Conservation (phyloP, 2,113 vertebrate genomes). For the Axis porcinus region DNA sequence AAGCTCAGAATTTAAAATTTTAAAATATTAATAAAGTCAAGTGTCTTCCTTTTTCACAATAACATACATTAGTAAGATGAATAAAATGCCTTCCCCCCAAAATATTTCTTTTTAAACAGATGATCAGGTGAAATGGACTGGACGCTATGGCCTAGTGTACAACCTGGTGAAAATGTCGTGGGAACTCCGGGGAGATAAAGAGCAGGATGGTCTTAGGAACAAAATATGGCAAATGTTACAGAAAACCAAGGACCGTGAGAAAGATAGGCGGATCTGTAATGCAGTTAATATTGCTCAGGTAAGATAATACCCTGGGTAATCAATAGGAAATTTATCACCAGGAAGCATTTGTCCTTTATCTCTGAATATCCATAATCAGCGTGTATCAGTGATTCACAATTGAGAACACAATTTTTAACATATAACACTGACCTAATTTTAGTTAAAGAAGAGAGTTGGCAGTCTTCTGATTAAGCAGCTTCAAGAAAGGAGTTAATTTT, state of each 20-base stretch:
- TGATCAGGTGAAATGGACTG: conserved; percentile 62
- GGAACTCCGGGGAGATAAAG: conserved; percentile 60
- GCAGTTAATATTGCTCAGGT: conserved; percentile 63
- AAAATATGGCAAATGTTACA: conserved; percentile 48
- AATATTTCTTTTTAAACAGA: conserved; percentile 49
- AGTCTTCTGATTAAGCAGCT: not conserved
- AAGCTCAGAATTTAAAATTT: not conserved
- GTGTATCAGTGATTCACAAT: not conserved
- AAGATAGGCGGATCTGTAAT: conserved; percentile 21
- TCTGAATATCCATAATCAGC: not conserved
- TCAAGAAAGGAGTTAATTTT: not conserved
- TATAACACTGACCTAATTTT: not conserved
- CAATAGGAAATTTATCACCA: not conserved
- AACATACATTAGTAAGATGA: not conserved
- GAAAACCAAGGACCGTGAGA: conserved; percentile 42
- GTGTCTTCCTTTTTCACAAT: not conserved
- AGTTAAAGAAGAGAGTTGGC: not conserved
- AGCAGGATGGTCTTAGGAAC: conserved; percentile 58
- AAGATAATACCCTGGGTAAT: not conserved
- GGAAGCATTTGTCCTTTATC: not conserved
- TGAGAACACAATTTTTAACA: not conserved
- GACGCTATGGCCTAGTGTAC: conserved; percentile 68
- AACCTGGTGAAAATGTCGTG: conserved; percentile 68
- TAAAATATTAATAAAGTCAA: not conserved
- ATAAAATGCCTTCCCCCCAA: not conserved